phyloP scores from a whole-genome alignment of 2,797 vertebrate species.

The Vespertilio murinus region DNA sequence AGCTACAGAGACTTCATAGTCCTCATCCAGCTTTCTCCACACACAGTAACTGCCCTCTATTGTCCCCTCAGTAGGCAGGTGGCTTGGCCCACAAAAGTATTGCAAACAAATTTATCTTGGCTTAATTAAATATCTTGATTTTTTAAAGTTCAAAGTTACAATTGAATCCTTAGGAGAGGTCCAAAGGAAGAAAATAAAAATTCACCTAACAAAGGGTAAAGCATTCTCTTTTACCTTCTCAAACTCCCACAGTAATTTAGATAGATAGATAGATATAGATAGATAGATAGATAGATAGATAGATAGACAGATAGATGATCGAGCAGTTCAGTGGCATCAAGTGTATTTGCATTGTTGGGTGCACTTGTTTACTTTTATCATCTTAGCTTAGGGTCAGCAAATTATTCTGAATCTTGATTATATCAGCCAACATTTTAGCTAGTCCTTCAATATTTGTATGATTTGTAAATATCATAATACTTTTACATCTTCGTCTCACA shows the following conservation, averaged over 20 bases:
- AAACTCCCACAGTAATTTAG: neutral
- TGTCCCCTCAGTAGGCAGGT: neutral
- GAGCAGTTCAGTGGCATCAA: neutral
- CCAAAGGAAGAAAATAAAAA: slow-evolving; percentile 7
- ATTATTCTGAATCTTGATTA: slow-evolving; percentile 1
- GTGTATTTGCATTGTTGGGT: neutral
- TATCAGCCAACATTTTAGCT: neutral
- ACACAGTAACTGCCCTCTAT: neutral
- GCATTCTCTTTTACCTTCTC: neutral
- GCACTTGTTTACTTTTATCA: slow-evolving; percentile 12
- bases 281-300: neutral
- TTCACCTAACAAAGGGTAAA: neutral
- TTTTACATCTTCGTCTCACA: neutral
- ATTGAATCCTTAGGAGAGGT: neutral
- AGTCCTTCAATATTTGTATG: neutral
- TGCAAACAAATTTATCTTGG: neutral
- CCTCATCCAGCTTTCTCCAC: neutral
- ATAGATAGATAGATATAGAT: neutral
- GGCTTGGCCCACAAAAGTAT: neutral
- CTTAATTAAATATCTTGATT: slow-evolving; percentile 21
- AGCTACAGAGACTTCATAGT: slow-evolving; percentile 8
- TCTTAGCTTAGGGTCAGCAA: neutral
- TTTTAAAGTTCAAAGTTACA: neutral
- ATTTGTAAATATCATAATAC: neutral
- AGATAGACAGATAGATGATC: neutral